A percentile compares a stretch with the other conserved stretches of the same genome.
These are phyloP conservation scores for Cyprinodon brontotheroides DNA, from an alignment of 2,113 vertebrate genomes.

Conservation along the genomic window DNA sequence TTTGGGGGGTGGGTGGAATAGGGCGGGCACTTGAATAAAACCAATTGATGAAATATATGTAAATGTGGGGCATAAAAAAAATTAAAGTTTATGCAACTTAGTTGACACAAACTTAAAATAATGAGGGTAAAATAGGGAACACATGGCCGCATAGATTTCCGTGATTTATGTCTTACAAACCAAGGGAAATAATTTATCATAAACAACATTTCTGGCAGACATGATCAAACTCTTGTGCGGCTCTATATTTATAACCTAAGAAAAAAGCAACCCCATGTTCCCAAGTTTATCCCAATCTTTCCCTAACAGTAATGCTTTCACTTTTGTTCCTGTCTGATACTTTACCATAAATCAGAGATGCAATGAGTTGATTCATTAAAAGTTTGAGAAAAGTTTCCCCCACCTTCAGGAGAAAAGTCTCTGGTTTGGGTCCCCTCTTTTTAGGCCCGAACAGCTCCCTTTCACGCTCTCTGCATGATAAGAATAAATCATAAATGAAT, in stretches of 20 bases:
- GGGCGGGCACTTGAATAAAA: too few relatives aligned
- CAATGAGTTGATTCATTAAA: background rate
- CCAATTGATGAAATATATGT: too few relatives aligned
- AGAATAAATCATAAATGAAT: background rate
- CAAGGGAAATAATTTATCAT: background rate
- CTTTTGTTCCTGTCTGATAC: background rate
- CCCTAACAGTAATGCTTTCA: background rate
- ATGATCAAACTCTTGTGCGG: background rate
- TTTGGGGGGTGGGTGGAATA: too few relatives aligned
- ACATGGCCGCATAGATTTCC: background rate
- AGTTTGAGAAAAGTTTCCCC: constrained; percentile 31
- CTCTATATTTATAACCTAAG: background rate
- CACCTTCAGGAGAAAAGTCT: constrained; percentile 96
- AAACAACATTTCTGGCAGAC: background rate
- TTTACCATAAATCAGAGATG: background rate
- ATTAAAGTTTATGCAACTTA: too few relatives aligned
- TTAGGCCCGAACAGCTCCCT: constrained; percentile 95
- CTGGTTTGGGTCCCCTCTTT: constrained; percentile 96
- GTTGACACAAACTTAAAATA: background rate
- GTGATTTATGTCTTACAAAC: background rate
- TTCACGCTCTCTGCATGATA: constrained; percentile 86
- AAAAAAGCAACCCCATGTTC: background rate
- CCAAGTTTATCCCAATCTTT: background rate
- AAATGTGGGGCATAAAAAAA: too few relatives aligned
- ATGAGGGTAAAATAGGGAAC: background rate